These are phyloP conservation scores for Lepus oiostolus DNA, from an alignment of 2,797 vertebrate genomes.

Conservation along the genomic window DNA sequence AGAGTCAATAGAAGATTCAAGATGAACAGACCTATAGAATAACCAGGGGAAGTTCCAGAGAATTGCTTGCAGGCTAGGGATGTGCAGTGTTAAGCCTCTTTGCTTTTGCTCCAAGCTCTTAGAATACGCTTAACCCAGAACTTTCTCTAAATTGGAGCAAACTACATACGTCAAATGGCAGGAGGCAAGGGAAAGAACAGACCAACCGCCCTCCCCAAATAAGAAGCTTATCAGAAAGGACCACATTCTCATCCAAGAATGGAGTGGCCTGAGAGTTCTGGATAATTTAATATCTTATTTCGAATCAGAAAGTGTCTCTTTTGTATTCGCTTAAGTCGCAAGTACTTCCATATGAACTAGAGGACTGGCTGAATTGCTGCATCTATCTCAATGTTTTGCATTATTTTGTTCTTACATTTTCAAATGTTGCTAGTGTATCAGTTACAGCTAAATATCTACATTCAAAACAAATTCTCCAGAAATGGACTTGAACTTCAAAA, in stretches of 20 bases:
- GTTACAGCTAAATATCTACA: neutral
- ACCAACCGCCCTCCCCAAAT: neutral
- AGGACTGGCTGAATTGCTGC: neutral
- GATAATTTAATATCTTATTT: neutral
- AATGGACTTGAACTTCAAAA: neutral
- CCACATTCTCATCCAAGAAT: neutral
- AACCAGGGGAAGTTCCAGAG: neutral
- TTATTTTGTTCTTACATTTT: neutral
- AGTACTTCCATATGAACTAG: neutral
- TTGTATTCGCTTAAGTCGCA: neutral
- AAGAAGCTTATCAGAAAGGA: neutral
- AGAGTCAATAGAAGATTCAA: neutral
- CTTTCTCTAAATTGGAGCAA: neutral
- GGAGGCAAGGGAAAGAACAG: neutral
- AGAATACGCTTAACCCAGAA: no score
- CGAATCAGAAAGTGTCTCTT: neutral
- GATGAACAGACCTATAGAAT: neutral
- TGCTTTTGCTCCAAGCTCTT: neutral
- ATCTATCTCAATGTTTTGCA: neutral
- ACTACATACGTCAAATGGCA: neutral
- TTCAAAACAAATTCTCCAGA: neutral
- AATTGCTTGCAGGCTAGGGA: neutral
- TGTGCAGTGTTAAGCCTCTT: fast-evolving
- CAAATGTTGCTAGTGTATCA: neutral
- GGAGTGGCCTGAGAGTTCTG: neutral